Evolutionary conservation across 2,888 invertebrate genomes (phyloP), one percentile per base, ranked within the genome.

Genomic region (Heliconius ismenius): DNA sequence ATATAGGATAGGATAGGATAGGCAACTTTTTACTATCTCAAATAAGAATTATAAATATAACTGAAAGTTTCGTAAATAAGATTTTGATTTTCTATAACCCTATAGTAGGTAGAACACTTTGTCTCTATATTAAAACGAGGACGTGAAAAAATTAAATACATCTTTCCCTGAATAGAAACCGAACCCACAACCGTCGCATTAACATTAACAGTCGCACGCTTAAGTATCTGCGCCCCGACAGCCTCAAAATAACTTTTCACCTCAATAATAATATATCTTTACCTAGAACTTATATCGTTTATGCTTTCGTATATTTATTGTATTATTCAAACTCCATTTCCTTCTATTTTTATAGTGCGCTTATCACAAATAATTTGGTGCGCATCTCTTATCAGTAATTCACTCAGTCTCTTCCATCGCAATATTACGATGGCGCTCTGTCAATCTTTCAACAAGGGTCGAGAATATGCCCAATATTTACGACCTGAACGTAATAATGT

Each of bases 361-460:
- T 43, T 39, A 62, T 39, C 62, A 60, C 21, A 63, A 39, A 43
- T 62, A 62, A 36, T 73, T 73, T 26, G 21, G 26, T 43, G 39
- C 26, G 62, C 21, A 73, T 36, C 26, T 62, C 73, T 73, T 73
- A 73, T 73, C 73, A 62, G 62, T 60, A 60, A 72, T 72, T 72
- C 60, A 72, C 36, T 36, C 72, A 73, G 58, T 69, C 11, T 54
- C 69, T 13, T 69, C 28, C 13, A n/a, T 69, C 39, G 60, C 11
- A 26, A 69, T 69, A 69, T 69, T 62, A 60, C 72, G 73, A 28
- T 28, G 73, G 26, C 62, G 39, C 62, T 62, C 73, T 13, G 73
- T 63, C 73, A 73, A 73, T 73, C 73, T 73, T 73, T 36, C 73
- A 62, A 26, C 62, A 21, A 63, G 73, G 73, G 73, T 73, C 43